Percentiles rank a stretch among this genome's conserved stretches.
phyloP scores from a whole-genome alignment of 2,113 vertebrate genomes.

The Sinocyclocheilus anshuiensis region DNA sequence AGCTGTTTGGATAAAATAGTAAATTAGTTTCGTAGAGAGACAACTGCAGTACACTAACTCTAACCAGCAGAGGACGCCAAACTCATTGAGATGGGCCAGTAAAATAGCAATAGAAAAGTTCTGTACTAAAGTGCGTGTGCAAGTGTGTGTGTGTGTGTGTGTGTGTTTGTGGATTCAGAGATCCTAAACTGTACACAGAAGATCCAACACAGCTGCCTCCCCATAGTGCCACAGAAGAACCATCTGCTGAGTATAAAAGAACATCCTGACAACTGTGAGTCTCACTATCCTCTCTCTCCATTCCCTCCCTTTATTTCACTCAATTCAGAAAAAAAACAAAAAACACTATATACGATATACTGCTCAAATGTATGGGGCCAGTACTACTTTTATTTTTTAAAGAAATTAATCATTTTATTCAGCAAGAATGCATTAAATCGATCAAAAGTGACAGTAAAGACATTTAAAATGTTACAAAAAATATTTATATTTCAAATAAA shows the following conservation, averaged over 20 bases:
- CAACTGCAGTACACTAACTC: background rate
- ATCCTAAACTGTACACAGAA: constrained; percentile 18
- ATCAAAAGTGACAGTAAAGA: background rate
- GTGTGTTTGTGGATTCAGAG: background rate
- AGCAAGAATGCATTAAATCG: background rate
- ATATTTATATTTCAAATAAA: background rate
- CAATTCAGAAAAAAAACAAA: background rate
- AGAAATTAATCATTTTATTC: background rate
- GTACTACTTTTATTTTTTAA: background rate
- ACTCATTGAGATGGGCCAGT: background rate
- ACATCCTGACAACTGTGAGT: background rate
- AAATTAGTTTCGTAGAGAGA: background rate
- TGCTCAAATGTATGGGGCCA: background rate
- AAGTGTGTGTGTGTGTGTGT: background rate
- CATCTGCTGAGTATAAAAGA: constrained; percentile 36
- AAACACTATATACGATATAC: background rate
- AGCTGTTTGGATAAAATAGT: background rate
- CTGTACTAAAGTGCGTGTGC: too few species aligned
- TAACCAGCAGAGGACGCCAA: constrained; percentile 56
- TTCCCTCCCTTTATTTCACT: background rate
- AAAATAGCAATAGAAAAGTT: background rate
- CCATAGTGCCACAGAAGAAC: background rate
- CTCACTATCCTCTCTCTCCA: background rate
- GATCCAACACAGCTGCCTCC: constrained; percentile 22
- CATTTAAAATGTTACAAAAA: background rate